Evolutionary conservation across 2,888 invertebrate species (phyloP), one percentile per base, ranked within the genome.

Genomic region (Lottia scabra): DNA sequence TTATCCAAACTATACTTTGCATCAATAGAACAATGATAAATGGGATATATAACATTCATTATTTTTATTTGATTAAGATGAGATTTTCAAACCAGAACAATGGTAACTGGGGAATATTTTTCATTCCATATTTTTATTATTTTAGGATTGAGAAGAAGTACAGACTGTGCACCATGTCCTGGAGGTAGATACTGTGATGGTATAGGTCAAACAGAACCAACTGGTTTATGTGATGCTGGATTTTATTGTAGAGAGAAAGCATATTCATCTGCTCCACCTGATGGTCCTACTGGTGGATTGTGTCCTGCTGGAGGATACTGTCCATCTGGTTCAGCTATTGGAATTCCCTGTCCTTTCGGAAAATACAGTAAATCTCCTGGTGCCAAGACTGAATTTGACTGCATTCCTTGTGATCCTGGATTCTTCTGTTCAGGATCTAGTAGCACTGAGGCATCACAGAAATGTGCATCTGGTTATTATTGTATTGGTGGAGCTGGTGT

Each of bases 171-270:
- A 15, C 87, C 87, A 0, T 88, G 88, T 65, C 87, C 88, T 12
- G 88, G 87, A 26, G 88, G 88, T 6, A 82, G 85, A 65, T 88
- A 88, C 78, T 88, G 88, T 78, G 87, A 87, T 78, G 88, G 88
- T 12, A 85, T 88, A 16, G 88, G 87, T 10, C 74, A 81, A 10
- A 88, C 87, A 16, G 79, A 75, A 48, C 87, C 88, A 0, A 84
- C 87, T 27, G 87, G 84, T 68, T 80, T 86, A 3, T 87, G 86
- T 78, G 86, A 87, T 78, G 80, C 84, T 43, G 86, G 85, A 6
- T 87, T 87, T 73, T 86, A 84, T 73, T 88, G 88, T 73, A 45
- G 86, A 70, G 86, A 87, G 72, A 86, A 85, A 70, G 88, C 88
- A 0, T 88, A 86, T 76, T 85, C 87, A 4, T 88, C 88, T 19